Percentiles rank a stretch among this genome's conserved stretches.
Evolutionary conservation across 2,888 invertebrate species (phyloP).

Genomic region (Amphimallon solstitiale): DNA sequence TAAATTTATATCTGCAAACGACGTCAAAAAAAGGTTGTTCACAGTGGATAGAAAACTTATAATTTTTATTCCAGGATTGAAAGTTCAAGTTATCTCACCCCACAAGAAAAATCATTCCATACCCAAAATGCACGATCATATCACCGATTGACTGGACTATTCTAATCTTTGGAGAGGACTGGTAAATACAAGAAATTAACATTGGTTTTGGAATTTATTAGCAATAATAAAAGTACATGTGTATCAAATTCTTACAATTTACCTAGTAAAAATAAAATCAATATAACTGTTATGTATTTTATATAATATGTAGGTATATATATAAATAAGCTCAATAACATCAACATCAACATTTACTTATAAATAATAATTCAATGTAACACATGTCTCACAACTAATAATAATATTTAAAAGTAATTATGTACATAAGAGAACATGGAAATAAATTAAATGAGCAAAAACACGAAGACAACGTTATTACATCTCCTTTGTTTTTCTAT

Average conservation of each 20-base stretch:
- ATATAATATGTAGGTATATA: too few relatives aligned
- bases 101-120: too few relatives aligned
- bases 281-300: background rate
- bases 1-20: too few relatives aligned
- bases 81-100: too few relatives aligned
- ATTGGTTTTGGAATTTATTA: constrained; percentile 20
- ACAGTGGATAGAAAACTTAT: too few relatives aligned
- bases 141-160: too few relatives aligned
- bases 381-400: background rate
- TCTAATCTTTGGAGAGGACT: too few relatives aligned
- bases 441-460: constrained; percentile 17
- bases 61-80: too few relatives aligned
- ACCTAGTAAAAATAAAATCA: constrained; percentile 13
- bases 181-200: too few relatives aligned
- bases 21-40: too few relatives aligned
- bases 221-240: constrained; percentile 24
- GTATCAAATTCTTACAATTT: constrained; percentile 25
- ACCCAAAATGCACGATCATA: too few relatives aligned
- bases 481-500: background rate
- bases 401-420: constrained; percentile 2
- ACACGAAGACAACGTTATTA: constrained; percentile 12
- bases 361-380: constrained; percentile 8
- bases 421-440: constrained; percentile 2
- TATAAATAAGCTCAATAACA: background rate
- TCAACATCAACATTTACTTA: background rate